Percentiles rank a stretch among this genome's conserved stretches.
These are phyloP conservation scores for Mythimna albipuncta DNA, from an alignment of 2,888 invertebrate species.

Conservation along the genomic window DNA sequence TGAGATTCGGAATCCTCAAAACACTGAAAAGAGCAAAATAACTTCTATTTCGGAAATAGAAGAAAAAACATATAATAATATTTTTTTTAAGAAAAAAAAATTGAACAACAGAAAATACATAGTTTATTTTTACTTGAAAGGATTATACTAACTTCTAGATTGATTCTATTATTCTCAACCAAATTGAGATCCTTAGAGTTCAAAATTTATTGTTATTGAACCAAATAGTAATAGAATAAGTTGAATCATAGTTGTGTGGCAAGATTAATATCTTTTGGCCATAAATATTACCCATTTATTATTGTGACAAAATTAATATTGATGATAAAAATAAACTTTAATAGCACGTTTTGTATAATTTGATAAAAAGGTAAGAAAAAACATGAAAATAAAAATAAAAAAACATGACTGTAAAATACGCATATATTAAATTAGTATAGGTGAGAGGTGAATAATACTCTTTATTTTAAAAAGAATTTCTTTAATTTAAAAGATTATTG, in stretches of 20 bases:
- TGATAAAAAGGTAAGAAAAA: neutral
- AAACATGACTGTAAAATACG: too few relatives aligned
- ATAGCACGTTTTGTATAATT: conserved; percentile 10
- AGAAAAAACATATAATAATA: too few relatives aligned
- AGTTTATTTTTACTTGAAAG: too few relatives aligned
- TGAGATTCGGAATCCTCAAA: too few relatives aligned
- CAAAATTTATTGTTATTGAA: conserved; percentile 1
- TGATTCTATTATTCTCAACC: too few relatives aligned
- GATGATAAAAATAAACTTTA: conserved; percentile 2
- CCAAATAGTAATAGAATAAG: neutral
- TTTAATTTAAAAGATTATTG: too few relatives aligned
- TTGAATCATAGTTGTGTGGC: neutral
- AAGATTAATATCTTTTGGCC: neutral
- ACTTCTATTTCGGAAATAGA: too few relatives aligned
- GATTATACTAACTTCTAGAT: too few relatives aligned
- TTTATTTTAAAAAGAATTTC: neutral
- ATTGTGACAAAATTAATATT: neutral
- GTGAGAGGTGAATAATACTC: neutral
- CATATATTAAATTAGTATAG: neutral
- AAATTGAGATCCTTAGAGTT: neutral
- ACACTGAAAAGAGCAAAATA: too few relatives aligned
- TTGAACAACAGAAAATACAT: too few relatives aligned
- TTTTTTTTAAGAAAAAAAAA: too few relatives aligned
- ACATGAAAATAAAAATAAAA: too few relatives aligned
- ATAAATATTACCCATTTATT: conserved; percentile 16